These are phyloP conservation scores for Andrena cerasifolii DNA, from an alignment of 1,140 invertebrate genomes.

Conservation along the genomic window DNA sequence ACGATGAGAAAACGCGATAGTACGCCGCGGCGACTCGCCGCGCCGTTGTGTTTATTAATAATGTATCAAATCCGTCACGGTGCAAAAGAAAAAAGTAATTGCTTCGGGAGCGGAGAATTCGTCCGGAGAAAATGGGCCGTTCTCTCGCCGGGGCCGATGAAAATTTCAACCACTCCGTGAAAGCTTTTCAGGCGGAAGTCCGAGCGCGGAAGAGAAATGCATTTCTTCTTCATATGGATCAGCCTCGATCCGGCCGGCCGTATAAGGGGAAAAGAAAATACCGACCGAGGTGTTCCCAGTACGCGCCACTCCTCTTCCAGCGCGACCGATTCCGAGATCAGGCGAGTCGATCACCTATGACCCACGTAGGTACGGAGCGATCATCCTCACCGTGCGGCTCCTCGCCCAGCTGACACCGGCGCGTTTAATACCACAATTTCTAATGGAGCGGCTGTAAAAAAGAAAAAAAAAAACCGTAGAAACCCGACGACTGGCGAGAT, in stretches of 20 bases:
- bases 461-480: slow-evolving; percentile 41
- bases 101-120: slow-evolving; percentile 16
- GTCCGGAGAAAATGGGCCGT: slow-evolving; percentile 12
- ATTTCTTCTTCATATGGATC: slow-evolving; percentile 30
- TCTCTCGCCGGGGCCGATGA: not conserved
- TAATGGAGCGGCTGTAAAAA: too few species aligned
- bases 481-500: not conserved
- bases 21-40: too few species aligned
- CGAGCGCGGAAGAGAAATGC: slow-evolving; percentile 9
- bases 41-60: slow-evolving; percentile 28
- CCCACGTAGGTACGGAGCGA: too few species aligned
- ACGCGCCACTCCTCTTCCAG: slow-evolving; percentile 13
- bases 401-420: too few species aligned
- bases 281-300: not conserved
- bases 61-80: slow-evolving; percentile 37
- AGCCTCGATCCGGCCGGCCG: slow-evolving; percentile 20
- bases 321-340: not conserved
- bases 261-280: slow-evolving; percentile 42
- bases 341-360: slow-evolving; percentile 22
- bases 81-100: not conserved
- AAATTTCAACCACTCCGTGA: slow-evolving; percentile 25
- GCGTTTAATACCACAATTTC: slow-evolving; percentile 25
- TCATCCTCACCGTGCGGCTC: too few species aligned
- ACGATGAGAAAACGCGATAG: slow-evolving; percentile 41
- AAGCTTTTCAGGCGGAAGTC: slow-evolving; percentile 28